Percentiles rank a stretch among this genome's conserved stretches.
phyloP scores from a whole-genome alignment of 2,113 vertebrate genomes.

The Colius striatus region DNA sequence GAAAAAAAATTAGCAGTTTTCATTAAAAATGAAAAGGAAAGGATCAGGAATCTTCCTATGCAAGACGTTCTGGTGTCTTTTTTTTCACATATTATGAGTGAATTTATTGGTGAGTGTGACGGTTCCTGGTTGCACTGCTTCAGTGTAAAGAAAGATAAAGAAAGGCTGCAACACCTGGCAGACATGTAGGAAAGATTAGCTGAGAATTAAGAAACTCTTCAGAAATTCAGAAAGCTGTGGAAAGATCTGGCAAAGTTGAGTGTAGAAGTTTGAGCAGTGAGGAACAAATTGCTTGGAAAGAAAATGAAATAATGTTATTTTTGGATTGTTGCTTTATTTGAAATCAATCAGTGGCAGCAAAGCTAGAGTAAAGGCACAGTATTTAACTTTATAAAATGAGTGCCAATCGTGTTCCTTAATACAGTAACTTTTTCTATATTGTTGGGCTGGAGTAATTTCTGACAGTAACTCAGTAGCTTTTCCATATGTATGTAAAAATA shows the following conservation, averaged over 20 bases:
- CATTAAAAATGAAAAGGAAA: background rate
- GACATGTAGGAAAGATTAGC: slow-evolving; percentile 33
- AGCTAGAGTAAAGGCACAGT: background rate
- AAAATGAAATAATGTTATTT: slow-evolving; percentile 15
- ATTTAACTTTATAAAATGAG: background rate
- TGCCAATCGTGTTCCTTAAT: background rate
- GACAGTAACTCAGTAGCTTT: background rate
- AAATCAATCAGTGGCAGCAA: background rate
- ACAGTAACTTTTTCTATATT: background rate
- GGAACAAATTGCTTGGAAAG: background rate
- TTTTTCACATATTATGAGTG: slow-evolving; percentile 56
- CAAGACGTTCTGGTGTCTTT: background rate
- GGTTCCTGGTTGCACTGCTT: slow-evolving; percentile 22
- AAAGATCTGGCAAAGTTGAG: slow-evolving; percentile 18
- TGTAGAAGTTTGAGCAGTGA: background rate
- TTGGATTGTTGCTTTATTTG: background rate
- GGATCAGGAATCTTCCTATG: background rate
- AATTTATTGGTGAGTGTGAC: slow-evolving; percentile 63
- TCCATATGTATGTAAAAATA: background rate
- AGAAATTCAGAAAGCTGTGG: slow-evolving; percentile 26
- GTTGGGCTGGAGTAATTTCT: background rate
- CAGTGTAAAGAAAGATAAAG: slow-evolving; percentile 71
- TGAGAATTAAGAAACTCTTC: slow-evolving; percentile 53
- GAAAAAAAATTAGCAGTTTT: background rate
- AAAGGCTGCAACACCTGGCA: slow-evolving; percentile 44